phyloP scores from a whole-genome alignment of 2,113 vertebrate species.

The Neogale vison region DNA sequence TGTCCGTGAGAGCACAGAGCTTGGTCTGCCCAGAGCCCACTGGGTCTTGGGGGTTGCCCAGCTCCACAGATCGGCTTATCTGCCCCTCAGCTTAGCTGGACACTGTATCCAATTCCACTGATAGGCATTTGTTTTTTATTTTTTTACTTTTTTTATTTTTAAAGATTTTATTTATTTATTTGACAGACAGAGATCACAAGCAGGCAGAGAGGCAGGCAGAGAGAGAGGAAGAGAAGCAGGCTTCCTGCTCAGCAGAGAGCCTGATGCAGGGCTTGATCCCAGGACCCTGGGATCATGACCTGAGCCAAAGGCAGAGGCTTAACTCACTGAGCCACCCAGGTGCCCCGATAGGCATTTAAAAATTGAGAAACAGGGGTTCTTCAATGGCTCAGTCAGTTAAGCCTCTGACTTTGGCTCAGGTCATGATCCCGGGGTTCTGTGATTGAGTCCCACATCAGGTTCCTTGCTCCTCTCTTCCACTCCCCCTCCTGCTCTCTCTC shows the following conservation, averaged over 20 bases:
- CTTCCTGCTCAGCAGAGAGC: too few relatives aligned
- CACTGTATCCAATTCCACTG: neutral
- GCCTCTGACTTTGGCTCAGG: neutral
- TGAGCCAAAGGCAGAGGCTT: too few relatives aligned
- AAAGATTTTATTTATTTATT: too few relatives aligned
- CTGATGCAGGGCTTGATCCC: too few relatives aligned
- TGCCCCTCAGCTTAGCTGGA: neutral
- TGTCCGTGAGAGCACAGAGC: neutral
- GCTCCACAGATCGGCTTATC: neutral
- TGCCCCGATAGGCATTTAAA: neutral
- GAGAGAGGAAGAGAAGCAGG: too few relatives aligned
- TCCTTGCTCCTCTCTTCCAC: neutral
- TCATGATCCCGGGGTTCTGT: neutral
- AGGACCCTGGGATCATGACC: too few relatives aligned
- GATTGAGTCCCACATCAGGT: neutral
- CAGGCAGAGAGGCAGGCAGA: too few relatives aligned
- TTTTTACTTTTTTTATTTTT: too few relatives aligned
- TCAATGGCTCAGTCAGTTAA: neutral
- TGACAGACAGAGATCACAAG: too few relatives aligned
- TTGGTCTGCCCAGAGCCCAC: neutral
- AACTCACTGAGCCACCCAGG: too few relatives aligned
- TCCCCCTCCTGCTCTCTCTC: neutral
- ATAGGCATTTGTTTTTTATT: neutral
- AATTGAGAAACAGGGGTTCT: neutral
- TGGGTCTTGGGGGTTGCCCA: neutral